Base-by-base conservation (phyloP, 2,797 vertebrate genomes). In the Fratercula arctica region DNA sequence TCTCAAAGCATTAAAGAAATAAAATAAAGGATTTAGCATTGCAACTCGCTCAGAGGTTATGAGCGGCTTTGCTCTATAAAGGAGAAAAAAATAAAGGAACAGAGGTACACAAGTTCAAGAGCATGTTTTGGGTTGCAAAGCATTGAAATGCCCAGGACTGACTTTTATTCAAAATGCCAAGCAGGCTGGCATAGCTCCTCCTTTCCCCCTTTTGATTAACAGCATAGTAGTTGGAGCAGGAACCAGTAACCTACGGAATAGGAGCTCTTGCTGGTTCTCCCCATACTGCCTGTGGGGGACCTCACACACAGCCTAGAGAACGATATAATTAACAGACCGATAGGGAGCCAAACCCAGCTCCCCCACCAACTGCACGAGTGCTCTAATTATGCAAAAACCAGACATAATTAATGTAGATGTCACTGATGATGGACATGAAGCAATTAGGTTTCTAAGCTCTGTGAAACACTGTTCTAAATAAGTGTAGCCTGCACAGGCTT, bases 361-460 rank as follows among this genome's bases (percentile, higher is more conserved):
- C 82, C 91, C 73, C 67, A 63, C 76, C 73, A 88, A 74, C 79
- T 68, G 61, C 80, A 91, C 53, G 61, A 91, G 73, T 43, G 57
- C 66, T 91, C 69, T 68, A 94, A 95, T 94, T 95, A 95, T 81
- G 79, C 61, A 91, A 87, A 91, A 93, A 89, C 39, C 6, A 25
- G 90, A 78, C 5, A 0, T 94, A 95, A 96, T 95, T 94, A 88
- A 96, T 93, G 57, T 75, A 94, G 87, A 86, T 93, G 91, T 95
- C 94, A 94, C 82, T 2, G 4, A 73, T 94, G 87, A 95, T 68
- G 85, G 91, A 95, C 95, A 84, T 6, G 35, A 63, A 91, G 50
- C 80, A 90, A 93, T 94, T 91, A 95, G 68, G n/a, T 26, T 89
- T 85, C 75, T 45, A 60, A 59, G 85, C 76, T 91, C 50, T 60